Evolutionary conservation across 2,888 invertebrate genomes (phyloP), one percentile per base, ranked within the genome.

Genomic region (Ommatoiulus sabulosus): DNA sequence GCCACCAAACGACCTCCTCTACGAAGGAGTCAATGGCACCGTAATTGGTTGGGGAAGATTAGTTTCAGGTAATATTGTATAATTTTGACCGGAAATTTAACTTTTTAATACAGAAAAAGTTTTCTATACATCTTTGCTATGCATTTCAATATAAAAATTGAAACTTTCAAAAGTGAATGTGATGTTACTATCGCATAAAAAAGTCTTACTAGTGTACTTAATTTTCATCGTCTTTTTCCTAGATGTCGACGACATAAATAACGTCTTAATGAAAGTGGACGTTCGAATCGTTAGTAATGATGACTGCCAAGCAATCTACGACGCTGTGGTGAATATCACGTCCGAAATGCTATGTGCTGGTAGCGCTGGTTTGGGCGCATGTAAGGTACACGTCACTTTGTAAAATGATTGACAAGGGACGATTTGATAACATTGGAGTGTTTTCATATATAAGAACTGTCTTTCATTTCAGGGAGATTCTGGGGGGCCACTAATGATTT

Each of bases 311-410:
- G 20, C n/a, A 63, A 63, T 63, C n/a, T 63, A 63, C 20, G 63
- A 63, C n/a, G 17, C 63, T 63, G n/a, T 63, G 17, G 63, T 63
- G 63, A 63, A 63, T 17, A 97, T 97, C 89, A 96, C 97, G 1
- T 96, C 96, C 10, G 96, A 96, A 91, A 97, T 97, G 95, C 93
- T 97, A 8, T 97, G 97, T 92, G 97, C 97, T 87, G 97, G 97
- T 0, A 95, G 95, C 93, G 96, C 95, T 17, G 95, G 95, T 90
- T 96, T 95, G 93, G 97, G 97, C 93, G 97, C 97, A 43, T 97
- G 97, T 92, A 97, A 97, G 93, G 97, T 97, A 94, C 94, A 84
- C 35, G 5, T 44, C 5, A 84, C 35, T 17, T 44, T 35, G 12
- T 10, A 84, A 35, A 84, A n/a, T 84, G 12, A 52, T 12, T 15